Base-by-base conservation (phyloP, 2,797 vertebrate genomes). In the Xiphorhynchus erythropygius region DNA sequence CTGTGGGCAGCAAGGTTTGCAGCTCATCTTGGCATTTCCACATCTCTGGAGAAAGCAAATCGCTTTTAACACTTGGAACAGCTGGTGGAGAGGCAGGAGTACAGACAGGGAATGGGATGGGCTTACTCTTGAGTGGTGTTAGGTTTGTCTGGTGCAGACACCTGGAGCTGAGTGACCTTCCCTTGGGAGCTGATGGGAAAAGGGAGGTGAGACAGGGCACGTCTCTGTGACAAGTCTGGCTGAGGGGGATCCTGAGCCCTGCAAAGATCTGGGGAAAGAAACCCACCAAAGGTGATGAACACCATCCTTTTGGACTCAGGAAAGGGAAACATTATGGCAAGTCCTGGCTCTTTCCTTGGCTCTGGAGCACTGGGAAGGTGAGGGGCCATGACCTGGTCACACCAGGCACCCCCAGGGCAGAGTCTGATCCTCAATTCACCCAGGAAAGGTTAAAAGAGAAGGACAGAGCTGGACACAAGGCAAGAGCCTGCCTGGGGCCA, bases 211-310 rank as follows among this genome's bases (percentile, higher is more conserved):
- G 16, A 10, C 17, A 30, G 33, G 55, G 14, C 23, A 41, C 1
- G 0, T 24, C 14, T 49, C 33, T 13, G 12, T 10, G 14, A n/a
- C 16, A 14, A 1, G 2, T 6, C 13, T 5, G 11, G 16, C 2
- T 22, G 39, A 57, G 30, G 28, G 32, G 14, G 35, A 60, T 8
- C 53, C n/a, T 32, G 42, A 1, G 1, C 35, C 33, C 60, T 47
- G 5, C 21, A 8, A 44, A 42, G 33, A 39, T 10, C 60, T 57
- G 10, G 28, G 42, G 65, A 71, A 73, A 73, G 10, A 32, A 56
- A 63, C 28, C 37, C 28, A 9, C 41, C n/a, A 5, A 0, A 64
- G 41, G 33, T 10, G 30, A n/a, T 18, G 10, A 59, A 39, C n/a
- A 13, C 10, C 2, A 5, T 3, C 21, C 6, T 75, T 53, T 55